These are phyloP conservation scores for Minunthozetes semirufus DNA, from an alignment of 2,888 invertebrate genomes.

Conservation along the genomic window DNA sequence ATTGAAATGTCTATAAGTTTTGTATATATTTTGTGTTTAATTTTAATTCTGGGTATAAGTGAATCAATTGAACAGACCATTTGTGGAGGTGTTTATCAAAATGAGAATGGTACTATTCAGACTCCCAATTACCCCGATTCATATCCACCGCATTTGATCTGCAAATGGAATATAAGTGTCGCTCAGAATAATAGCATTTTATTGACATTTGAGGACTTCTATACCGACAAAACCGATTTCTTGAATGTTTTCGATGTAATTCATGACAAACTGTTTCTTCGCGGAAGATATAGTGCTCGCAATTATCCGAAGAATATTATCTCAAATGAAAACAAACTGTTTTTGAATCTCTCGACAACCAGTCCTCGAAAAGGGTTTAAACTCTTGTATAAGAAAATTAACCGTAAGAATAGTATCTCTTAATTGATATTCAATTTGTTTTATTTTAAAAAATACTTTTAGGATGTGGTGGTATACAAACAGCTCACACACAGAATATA, in stretches of 20 bases:
- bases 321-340: neutral
- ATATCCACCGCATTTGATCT: constrained; percentile 58
- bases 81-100: constrained; percentile 75
- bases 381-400: no score
- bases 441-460: no score
- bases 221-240: neutral
- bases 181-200: neutral
- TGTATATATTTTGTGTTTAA: no score
- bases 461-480: no score
- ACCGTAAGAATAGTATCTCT: no score
- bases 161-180: neutral
- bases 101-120: constrained; percentile 61
- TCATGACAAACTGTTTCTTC: neutral
- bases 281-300: neutral
- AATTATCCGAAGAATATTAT: neutral
- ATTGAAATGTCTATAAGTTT: no score
- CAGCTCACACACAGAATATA: no score
- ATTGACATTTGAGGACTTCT: neutral
- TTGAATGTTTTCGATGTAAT: neutral
- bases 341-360: no score
- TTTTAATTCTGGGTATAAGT: no score
- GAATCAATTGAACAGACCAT: no score
- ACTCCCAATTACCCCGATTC: constrained; percentile 68
- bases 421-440: no score
- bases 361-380: no score